Evolutionary conservation across 2,888 invertebrate genomes (phyloP), one percentile per base, ranked within the genome.

Genomic region (Eupelmus urozonus): DNA sequence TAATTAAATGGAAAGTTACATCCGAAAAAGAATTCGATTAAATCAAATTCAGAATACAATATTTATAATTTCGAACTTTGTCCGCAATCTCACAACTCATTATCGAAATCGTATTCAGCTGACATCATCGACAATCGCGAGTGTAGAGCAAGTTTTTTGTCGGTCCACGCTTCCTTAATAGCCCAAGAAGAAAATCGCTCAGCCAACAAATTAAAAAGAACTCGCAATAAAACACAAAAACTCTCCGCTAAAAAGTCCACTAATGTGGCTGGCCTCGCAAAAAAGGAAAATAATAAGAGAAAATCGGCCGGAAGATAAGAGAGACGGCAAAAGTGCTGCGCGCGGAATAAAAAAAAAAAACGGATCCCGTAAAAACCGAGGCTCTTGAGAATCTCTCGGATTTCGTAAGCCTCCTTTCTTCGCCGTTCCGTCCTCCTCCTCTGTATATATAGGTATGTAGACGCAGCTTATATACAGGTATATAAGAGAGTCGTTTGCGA

Each of bases 351-450:
- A n/a, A n/a, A n/a, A n/a, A n/a, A 45, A 45, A 45, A 45, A 45
- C 13, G 45, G 9, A 45, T 45, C 45, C 45, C 13, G 45, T 45
- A 45, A 45, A 45, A 45, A 45, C 16, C 9, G 16, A 45, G 13
- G 9, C 45, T 45, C 45, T 45, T 45, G 45, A 45, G 45, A 13
- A 45, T 45, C 45, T 45, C 45, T 45, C 45, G 45, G 45, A 45
- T 45, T 45, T 16, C 45, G 16, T 45, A 45, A 45, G 45, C 45
- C 45, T 45, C 45, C 45, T 45, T 45, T 45, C 45, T 45, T 45
- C 16, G 4, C 45, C 45, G 13, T 16, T 45, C 45, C 16, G 13
- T 45, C 13, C 16, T 16, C 16, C 16, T 16, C 13, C 13, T 45
- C 13, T 16, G 45, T 45, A 16, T 45, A 13, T 45, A 45, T 45